Conservation (phyloP, 2,113 vertebrate species). For the Lipophrys pholis region DNA sequence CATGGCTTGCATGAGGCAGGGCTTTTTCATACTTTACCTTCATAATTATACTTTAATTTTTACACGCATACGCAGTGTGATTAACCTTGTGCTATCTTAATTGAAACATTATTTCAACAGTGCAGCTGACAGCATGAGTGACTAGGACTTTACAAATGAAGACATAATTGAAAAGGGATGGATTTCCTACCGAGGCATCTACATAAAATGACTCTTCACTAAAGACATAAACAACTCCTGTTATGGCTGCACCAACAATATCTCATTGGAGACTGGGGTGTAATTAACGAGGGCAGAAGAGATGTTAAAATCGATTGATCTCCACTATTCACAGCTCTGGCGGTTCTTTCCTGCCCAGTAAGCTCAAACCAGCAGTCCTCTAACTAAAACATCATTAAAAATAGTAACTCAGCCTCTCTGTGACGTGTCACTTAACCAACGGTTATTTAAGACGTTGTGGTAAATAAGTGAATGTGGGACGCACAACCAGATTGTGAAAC, state of each 20-base stretch:
- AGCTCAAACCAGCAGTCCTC: conserved; percentile 35
- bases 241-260: conserved; percentile 54
- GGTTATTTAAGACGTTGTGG: conserved; percentile 5
- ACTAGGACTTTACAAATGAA: conserved; percentile 52
- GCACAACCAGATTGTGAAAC: neutral
- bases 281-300: conserved; percentile 51
- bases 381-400: conserved; percentile 24
- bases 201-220: conserved; percentile 51
- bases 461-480: neutral
- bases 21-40: too few relatives aligned
- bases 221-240: conserved; percentile 64
- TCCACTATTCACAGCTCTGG: conserved; percentile 29
- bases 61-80: conserved; percentile 29
- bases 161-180: conserved; percentile 65
- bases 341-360: conserved; percentile 17
- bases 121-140: conserved; percentile 47
- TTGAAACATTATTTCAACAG: conserved; percentile 40
- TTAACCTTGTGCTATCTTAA: conserved; percentile 57
- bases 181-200: conserved; percentile 38
- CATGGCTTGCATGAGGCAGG: too few relatives aligned
- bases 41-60: too few relatives aligned
- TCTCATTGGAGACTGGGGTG: conserved; percentile 26
- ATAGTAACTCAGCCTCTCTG: conserved; percentile 1
- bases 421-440: neutral
- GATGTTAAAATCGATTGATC: conserved; percentile 54